Evolutionary conservation across 2,797 vertebrate species (phyloP).

Genomic region (Poecilia picta): DNA sequence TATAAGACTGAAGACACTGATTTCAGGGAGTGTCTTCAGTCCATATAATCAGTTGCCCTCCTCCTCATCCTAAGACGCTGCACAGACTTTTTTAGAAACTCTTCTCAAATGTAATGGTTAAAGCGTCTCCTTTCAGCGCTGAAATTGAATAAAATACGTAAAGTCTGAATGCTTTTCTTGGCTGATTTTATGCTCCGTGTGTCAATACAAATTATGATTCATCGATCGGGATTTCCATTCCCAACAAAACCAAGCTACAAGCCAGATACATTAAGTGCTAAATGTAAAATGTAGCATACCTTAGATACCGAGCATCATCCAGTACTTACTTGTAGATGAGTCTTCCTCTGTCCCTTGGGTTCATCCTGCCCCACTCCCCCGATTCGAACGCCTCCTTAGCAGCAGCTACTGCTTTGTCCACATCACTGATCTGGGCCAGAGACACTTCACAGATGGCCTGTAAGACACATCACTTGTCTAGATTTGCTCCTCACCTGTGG

Average conservation of each 20-base stretch:
- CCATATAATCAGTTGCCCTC: too few relatives aligned
- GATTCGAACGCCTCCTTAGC: slow-evolving; percentile 90
- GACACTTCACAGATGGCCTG: slow-evolving; percentile 89
- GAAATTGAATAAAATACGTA: too few relatives aligned
- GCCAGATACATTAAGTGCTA: neutral
- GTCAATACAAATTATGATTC: too few relatives aligned
- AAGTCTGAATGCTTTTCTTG: too few relatives aligned
- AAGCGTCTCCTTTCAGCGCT: too few relatives aligned
- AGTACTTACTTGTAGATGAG: slow-evolving; percentile 85
- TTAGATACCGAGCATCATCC: neutral
- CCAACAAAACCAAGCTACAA: neutral
- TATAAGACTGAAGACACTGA: too few relatives aligned
- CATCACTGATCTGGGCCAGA: slow-evolving; percentile 85
- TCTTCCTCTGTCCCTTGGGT: slow-evolving; percentile 85
- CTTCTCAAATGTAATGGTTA: too few relatives aligned
- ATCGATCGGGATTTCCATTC: too few relatives aligned
- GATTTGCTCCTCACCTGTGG: neutral
- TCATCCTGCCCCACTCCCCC: slow-evolving; percentile 90
- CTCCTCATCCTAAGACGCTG: too few relatives aligned
- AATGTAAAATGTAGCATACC: neutral
- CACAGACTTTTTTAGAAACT: too few relatives aligned
- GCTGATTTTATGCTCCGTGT: too few relatives aligned
- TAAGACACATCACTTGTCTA: neutral
- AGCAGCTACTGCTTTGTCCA: slow-evolving; percentile 86
- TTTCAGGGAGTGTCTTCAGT: too few relatives aligned